Percentiles rank a stretch among this genome's conserved stretches.
Conservation (phyloP, 2,113 vertebrate species). For the Spizaetus ornatus region DNA sequence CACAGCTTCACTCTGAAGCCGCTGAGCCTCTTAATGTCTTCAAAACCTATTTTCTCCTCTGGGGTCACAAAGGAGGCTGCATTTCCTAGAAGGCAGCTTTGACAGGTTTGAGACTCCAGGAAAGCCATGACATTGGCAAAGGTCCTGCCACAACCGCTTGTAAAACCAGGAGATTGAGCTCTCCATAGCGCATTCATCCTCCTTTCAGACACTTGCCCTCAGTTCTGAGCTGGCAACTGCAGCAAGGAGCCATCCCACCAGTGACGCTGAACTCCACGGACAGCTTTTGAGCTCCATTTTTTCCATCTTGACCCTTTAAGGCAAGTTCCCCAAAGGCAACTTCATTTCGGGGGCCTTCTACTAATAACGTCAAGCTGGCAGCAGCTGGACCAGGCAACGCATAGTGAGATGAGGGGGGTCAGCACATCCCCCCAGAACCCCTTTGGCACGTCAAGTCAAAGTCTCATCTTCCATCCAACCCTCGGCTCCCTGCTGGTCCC, state of each 20-base stretch:
- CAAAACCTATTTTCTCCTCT: slow-evolving; percentile 21
- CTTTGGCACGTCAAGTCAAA: neutral
- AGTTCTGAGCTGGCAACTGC: neutral
- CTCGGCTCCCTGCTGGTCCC: neutral
- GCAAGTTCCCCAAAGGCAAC: neutral
- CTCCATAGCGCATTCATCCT: neutral
- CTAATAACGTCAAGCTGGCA: neutral
- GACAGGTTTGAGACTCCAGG: neutral
- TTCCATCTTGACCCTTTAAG: neutral
- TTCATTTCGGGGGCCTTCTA: neutral
- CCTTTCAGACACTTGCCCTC: neutral
- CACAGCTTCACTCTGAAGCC: neutral
- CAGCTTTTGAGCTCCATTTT: neutral
- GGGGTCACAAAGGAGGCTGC: neutral
- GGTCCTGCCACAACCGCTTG: neutral
- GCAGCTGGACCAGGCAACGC: neutral
- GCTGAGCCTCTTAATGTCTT: slow-evolving; percentile 1
- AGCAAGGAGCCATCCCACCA: neutral
- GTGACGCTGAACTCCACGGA: neutral
- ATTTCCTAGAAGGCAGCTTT: neutral
- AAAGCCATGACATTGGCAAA: neutral
- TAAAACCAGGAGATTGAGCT: neutral
- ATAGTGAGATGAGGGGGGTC: neutral
- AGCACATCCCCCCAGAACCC: no score
- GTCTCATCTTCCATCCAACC: neutral